phyloP scores from a whole-genome alignment of 2,113 vertebrate species.

The Entomyzon cyanotis region DNA sequence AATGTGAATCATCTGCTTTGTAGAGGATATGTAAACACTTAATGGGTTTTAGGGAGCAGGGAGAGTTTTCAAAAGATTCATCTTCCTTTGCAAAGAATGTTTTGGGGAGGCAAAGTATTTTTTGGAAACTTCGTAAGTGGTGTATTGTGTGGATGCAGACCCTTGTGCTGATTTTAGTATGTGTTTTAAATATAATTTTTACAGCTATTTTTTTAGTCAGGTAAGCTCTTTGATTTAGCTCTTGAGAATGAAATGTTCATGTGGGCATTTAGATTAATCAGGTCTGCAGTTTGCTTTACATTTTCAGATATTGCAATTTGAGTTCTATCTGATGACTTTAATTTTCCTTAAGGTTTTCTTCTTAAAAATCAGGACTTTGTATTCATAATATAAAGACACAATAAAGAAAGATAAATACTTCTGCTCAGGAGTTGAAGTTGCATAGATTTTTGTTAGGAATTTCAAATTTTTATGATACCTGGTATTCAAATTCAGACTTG shows the following conservation, averaged over 20 bases:
- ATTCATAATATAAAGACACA: background rate
- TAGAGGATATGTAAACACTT: background rate
- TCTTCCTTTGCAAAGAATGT: background rate
- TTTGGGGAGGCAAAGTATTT: background rate
- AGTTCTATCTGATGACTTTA: background rate
- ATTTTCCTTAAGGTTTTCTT: background rate
- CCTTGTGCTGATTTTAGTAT: background rate
- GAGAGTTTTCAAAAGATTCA: background rate
- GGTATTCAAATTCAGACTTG: background rate
- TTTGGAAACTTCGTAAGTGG: background rate
- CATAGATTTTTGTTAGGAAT: rapidly evolving
- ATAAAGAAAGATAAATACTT: background rate
- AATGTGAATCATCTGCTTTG: background rate
- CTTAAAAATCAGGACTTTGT: background rate
- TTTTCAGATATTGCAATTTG: background rate
- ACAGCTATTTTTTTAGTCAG: background rate
- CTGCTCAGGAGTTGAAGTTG: background rate
- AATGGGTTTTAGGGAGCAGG: background rate
- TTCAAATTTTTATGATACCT: background rate
- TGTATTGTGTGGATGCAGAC: background rate
- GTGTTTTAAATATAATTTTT: background rate
- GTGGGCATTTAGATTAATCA: background rate
- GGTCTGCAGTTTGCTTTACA: background rate
- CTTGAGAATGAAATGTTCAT: background rate
- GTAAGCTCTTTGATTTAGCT: background rate